Conservation (phyloP, 2,888 invertebrate species). For the Ashinkailepas kermadecensis region DNA sequence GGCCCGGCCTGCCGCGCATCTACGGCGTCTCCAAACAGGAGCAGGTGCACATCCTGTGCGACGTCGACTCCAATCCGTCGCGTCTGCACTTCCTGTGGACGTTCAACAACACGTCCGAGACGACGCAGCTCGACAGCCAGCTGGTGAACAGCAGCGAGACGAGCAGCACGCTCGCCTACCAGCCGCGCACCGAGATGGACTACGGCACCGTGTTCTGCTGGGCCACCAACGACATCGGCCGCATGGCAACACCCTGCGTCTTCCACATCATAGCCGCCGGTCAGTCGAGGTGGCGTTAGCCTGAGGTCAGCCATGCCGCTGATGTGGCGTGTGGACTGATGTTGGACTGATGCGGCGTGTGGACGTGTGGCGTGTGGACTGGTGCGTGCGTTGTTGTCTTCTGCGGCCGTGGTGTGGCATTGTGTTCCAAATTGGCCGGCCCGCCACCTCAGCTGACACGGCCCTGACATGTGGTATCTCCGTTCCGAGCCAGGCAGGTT, state of each 20-base stretch:
- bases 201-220: constrained; percentile 36
- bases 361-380: too few species aligned
- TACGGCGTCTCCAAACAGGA: constrained; percentile 84
- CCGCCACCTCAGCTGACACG: too few species aligned
- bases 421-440: too few species aligned
- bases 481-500: too few species aligned
- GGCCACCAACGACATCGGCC: background rate
- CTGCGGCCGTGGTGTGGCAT: too few species aligned
- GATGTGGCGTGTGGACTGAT: too few species aligned
- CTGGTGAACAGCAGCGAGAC: background rate
- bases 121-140: constrained; percentile 43
- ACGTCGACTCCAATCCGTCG: constrained; percentile 85
- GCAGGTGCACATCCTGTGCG: constrained; percentile 75
- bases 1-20: constrained; percentile 62
- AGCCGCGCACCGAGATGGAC: constrained; percentile 35
- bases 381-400: too few species aligned
- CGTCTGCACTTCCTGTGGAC: constrained; percentile 86
- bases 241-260: background rate
- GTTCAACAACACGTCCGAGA: constrained; percentile 85
- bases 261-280: constrained; percentile 1
- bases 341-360: too few species aligned
- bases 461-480: too few species aligned
- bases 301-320: too few species aligned
- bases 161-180: background rate
- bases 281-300: background rate